These are phyloP conservation scores for Sebastes iracundus DNA, from an alignment of 2,797 vertebrate genomes.

Conservation along the genomic window DNA sequence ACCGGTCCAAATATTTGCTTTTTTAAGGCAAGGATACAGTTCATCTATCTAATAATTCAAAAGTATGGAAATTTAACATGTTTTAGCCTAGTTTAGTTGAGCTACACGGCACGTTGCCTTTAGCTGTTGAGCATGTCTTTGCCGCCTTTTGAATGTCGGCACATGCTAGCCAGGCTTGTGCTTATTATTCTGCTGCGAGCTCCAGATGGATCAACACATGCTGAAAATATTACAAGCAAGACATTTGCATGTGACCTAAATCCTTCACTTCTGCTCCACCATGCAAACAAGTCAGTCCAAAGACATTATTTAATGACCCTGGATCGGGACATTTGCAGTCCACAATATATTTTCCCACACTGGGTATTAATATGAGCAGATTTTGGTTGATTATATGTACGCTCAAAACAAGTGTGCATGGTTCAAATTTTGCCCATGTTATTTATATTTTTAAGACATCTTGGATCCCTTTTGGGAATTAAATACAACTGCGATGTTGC, in stretches of 20 bases:
- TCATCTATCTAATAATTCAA: neutral
- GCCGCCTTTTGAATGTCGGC: conserved; percentile 69
- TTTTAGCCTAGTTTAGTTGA: conserved; percentile 37
- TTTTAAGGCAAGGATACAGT: neutral
- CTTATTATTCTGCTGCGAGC: conserved; percentile 76
- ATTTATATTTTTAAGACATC: neutral
- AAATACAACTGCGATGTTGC: neutral
- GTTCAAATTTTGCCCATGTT: neutral
- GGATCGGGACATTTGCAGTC: conserved; percentile 31
- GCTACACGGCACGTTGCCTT: conserved; percentile 43
- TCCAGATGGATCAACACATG: conserved; percentile 89
- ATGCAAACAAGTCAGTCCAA: conserved; percentile 67
- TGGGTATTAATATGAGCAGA: neutral
- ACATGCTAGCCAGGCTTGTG: conserved; percentile 79
- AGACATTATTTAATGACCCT: conserved; percentile 43
- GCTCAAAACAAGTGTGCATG: neutral
- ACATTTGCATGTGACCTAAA: conserved; percentile 86
- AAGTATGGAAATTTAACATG: neutral
- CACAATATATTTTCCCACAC: neutral
- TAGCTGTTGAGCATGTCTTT: conserved; percentile 68
- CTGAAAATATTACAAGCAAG: conserved; percentile 82
- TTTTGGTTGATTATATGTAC: neutral
- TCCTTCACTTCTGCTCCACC: conserved; percentile 77
- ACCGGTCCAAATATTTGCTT: neutral
- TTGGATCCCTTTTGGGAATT: neutral